Evolutionary conservation across 1,140 invertebrate genomes (phyloP), one percentile per base, ranked within the genome.

Genomic region (Elymnias hypermnestra): DNA sequence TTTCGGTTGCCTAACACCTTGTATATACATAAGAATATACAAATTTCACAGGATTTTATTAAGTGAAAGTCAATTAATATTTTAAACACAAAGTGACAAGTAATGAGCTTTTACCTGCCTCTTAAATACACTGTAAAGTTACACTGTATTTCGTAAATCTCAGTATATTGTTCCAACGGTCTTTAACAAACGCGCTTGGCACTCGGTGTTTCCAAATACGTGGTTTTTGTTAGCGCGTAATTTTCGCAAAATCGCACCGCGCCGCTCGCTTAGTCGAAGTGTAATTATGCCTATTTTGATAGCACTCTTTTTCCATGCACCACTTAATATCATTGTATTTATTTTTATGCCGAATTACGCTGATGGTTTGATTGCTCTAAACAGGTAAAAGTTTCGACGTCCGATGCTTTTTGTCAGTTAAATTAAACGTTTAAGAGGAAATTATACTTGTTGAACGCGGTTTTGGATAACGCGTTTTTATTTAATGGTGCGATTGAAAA

Each of bases 221-320:
- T 37, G 35, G 37, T 68, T 77, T 77, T 82, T 33, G 10, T 78
- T 46, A 0, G 22, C 17, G 35, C 35, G 53, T 63, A 50, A 43
- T 51, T 51, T 76, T 76, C 78, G 69, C 55, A 62, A 76, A 82
- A 74, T 72, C 62, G 57, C 47, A 52, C 45, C 53, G 46, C 61
- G 51, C 53, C 55, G 57, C 31, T 53, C 51, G 56, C 57, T 63
- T 62, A 63, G 58, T 49, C 51, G 50, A 57, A 4, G 55, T 63
- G 69, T 75, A 82, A 82, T 82, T 82, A 82, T 72, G 58, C 72
- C 64, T 79, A 82, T 82, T 82, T 77, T 54, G 73, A 78, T 77
- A 48, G 63, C 50, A 43, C 43, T 56, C 62, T 71, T 73, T 78
- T 82, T 82, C 25, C 17, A 2, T 25, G 1, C 2, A 8, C 5